Evolutionary conservation across 2,888 invertebrate genomes (phyloP).

Genomic region (Xanthostigma xanthostigma): DNA sequence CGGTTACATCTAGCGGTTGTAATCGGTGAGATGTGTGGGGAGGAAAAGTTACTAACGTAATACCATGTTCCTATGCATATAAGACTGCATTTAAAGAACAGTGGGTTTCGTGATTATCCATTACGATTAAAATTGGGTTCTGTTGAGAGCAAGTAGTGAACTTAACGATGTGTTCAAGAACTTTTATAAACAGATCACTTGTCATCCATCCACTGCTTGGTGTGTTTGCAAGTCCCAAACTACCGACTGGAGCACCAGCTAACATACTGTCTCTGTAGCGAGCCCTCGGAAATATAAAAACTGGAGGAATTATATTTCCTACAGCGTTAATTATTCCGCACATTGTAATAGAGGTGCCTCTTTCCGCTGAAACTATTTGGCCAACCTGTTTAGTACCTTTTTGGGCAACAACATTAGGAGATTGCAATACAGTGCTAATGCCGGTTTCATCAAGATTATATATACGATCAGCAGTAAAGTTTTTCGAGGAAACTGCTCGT

Average conservation of each 20-base stretch:
- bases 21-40: slow-evolving; percentile 21
- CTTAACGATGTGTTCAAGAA: slow-evolving; percentile 14
- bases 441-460: slow-evolving; percentile 18
- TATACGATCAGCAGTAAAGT: slow-evolving; percentile 11
- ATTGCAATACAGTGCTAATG: slow-evolving; percentile 15
- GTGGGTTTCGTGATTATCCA: slow-evolving; percentile 10
- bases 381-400: slow-evolving; percentile 13
- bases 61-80: slow-evolving; percentile 20
- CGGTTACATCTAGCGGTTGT: slow-evolving; percentile 17
- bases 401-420: slow-evolving; percentile 13
- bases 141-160: slow-evolving; percentile 2
- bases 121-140: slow-evolving; percentile 7
- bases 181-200: slow-evolving; percentile 16
- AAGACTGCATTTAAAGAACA: slow-evolving; percentile 10
- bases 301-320: slow-evolving; percentile 16
- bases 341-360: slow-evolving; percentile 15
- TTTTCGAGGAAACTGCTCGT: slow-evolving; percentile 7
- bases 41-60: slow-evolving; percentile 21
- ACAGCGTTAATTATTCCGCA: slow-evolving; percentile 14
- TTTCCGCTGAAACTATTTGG: slow-evolving; percentile 11
- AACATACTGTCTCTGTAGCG: slow-evolving; percentile 14
- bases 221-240: slow-evolving; percentile 17
- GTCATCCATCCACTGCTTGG: slow-evolving; percentile 19
- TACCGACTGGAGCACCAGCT: slow-evolving; percentile 11
- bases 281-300: slow-evolving; percentile 14